A percentile compares a stretch with the other conserved stretches of the same genome.
Evolutionary conservation across 2,888 invertebrate species (phyloP).

Genomic region (Coronaproctus castanopsis): DNA sequence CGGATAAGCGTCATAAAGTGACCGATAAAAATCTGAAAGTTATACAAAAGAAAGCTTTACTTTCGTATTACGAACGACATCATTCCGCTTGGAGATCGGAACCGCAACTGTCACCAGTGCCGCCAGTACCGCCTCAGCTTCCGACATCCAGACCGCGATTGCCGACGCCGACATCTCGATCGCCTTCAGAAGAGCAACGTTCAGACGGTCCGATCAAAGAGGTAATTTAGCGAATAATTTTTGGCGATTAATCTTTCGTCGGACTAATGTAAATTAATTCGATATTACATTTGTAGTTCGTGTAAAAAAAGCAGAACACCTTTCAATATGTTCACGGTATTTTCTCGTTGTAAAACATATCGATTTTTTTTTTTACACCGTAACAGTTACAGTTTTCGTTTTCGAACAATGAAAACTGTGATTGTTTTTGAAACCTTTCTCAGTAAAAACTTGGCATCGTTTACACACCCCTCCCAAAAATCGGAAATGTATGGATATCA

Average conservation of each 20-base stretch:
- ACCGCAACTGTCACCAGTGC: slow-evolving; percentile 31
- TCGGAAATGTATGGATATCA: too few species aligned
- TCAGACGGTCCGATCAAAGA: slow-evolving; percentile 21
- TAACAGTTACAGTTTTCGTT: too few species aligned
- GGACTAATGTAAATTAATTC: not conserved
- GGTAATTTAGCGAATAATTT: slow-evolving; percentile 23
- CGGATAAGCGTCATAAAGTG: slow-evolving; percentile 31
- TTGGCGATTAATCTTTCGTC: slow-evolving; percentile 21
- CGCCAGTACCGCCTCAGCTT: slow-evolving; percentile 19
- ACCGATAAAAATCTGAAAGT: slow-evolving; percentile 42
- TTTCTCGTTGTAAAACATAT: too few species aligned
- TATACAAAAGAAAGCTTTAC: slow-evolving; percentile 59
- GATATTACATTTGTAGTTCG: too few species aligned
- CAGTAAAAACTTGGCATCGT: too few species aligned
- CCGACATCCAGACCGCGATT: slow-evolving; percentile 20
- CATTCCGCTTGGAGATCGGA: slow-evolving; percentile 38
- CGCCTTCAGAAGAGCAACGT: slow-evolving; percentile 40
- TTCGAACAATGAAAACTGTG: too few species aligned
- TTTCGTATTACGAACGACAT: slow-evolving; percentile 60
- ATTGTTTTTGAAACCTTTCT: too few species aligned
- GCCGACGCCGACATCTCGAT: slow-evolving; percentile 27
- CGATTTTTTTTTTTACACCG: too few species aligned
- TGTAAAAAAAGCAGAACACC: too few species aligned
- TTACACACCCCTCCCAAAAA: too few species aligned
- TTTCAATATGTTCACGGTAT: too few species aligned